These are phyloP conservation scores for Girardia tigrina DNA, from an alignment of 2,888 invertebrate species.

Conservation along the genomic window DNA sequence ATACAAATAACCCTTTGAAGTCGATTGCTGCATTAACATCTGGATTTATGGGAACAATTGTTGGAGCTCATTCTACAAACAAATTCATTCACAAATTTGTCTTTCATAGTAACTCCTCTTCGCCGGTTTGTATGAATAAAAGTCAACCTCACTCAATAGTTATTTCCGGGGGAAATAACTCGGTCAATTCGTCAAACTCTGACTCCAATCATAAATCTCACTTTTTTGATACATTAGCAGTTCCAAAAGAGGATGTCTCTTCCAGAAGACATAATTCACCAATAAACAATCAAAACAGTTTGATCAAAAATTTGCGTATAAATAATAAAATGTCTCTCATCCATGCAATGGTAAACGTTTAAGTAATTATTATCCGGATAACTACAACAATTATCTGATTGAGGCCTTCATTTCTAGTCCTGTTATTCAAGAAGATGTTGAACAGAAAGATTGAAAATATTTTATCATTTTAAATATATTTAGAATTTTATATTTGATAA, in stretches of 20 bases:
- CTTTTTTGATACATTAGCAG: not conserved
- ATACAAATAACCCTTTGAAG: constrained; percentile 8
- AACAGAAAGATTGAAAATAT: too few species aligned
- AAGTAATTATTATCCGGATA: not conserved
- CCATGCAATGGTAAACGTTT: not conserved
- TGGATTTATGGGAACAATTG: constrained; percentile 13
- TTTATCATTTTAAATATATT: too few species aligned
- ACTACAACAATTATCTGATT: constrained; percentile 2
- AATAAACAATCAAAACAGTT: not conserved
- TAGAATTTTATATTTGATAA: too few species aligned
- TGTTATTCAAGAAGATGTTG: not conserved
- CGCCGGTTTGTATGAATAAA: not conserved
- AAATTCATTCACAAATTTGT: not conserved
- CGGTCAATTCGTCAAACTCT: not conserved
- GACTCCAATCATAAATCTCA: not conserved
- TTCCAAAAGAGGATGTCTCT: not conserved
- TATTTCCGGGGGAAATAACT: not conserved
- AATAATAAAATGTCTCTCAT: not conserved
- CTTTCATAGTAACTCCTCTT: constrained; percentile 13
- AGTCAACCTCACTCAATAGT: not conserved
- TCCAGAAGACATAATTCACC: not conserved
- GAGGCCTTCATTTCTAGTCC: constrained; percentile 19
- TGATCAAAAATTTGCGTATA: not conserved
- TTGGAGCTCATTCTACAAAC: not conserved
- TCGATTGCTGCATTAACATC: not conserved